phyloP scores from a whole-genome alignment of 2,797 vertebrate genomes.

The Monodelphis domestica region DNA sequence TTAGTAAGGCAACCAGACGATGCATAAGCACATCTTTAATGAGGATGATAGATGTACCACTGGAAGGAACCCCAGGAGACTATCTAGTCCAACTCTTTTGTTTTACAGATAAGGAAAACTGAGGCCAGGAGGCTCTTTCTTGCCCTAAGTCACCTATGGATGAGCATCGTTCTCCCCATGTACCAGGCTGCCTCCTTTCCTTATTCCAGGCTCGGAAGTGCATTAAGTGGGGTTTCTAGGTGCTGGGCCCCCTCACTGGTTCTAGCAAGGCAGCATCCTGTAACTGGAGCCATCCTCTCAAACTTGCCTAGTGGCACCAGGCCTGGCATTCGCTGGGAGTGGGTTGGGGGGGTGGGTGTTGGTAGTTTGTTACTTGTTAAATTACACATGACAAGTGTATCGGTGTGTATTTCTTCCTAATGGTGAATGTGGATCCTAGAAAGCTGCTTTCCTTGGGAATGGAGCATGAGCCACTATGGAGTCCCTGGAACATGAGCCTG shows the following conservation, averaged over 20 bases:
- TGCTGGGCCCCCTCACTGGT: background rate
- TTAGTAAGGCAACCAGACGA: background rate
- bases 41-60: background rate
- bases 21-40: background rate
- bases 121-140: background rate
- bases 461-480: background rate
- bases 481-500: background rate
- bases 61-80: background rate
- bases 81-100: background rate
- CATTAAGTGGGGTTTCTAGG: background rate
- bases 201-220: background rate
- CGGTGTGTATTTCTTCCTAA: background rate
- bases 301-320: background rate
- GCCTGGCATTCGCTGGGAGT: background rate
- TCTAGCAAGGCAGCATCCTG: background rate
- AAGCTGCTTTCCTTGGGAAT: background rate
- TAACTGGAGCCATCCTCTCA: background rate
- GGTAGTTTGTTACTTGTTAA: background rate
- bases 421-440: background rate
- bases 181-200: background rate
- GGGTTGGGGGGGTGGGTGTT: background rate
- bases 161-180: background rate
- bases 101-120: background rate
- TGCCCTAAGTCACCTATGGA: background rate
- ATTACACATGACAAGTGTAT: background rate